Conservation (phyloP, 2,113 vertebrate species). For the Cynoglossus semilaevis region DNA sequence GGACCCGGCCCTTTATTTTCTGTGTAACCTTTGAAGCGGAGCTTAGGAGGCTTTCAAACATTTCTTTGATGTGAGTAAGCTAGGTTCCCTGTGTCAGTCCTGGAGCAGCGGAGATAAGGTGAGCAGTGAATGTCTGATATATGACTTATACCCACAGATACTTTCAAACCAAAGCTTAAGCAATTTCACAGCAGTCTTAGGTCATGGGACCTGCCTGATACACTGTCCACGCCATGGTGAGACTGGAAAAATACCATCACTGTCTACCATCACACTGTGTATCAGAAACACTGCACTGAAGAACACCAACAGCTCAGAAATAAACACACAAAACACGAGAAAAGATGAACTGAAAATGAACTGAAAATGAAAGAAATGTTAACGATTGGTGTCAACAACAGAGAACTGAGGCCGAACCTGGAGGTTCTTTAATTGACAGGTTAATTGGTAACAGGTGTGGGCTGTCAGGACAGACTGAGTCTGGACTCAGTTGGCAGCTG, state of each 20-base stretch:
- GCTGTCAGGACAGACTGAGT: too few species aligned
- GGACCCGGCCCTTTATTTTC: slow-evolving; percentile 56
- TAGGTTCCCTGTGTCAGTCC: slow-evolving; percentile 62
- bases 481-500: too few species aligned
- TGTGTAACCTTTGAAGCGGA: slow-evolving; percentile 65
- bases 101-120: slow-evolving; percentile 71
- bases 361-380: too few species aligned
- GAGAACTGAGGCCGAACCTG: too few species aligned
- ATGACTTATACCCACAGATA: slow-evolving; percentile 61
- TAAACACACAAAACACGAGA: too few species aligned
- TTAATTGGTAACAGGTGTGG: too few species aligned
- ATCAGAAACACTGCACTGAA: slow-evolving; percentile 25
- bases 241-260: slow-evolving; percentile 32
- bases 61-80: slow-evolving; percentile 75
- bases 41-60: slow-evolving; percentile 70
- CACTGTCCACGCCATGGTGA: slow-evolving; percentile 46
- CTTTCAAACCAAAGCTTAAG: slow-evolving; percentile 67
- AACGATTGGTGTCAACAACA: too few species aligned
- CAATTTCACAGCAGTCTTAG: slow-evolving; percentile 70
- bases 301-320: not conserved
- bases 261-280: slow-evolving; percentile 31
- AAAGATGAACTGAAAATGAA: too few species aligned
- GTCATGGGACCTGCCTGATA: slow-evolving; percentile 37
- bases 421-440: too few species aligned
- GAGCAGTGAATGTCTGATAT: slow-evolving; percentile 67